Evolutionary conservation across 2,797 vertebrate species (phyloP), one percentile per base, ranked within the genome.

Genomic region (Pachyuromys duprasi): DNA sequence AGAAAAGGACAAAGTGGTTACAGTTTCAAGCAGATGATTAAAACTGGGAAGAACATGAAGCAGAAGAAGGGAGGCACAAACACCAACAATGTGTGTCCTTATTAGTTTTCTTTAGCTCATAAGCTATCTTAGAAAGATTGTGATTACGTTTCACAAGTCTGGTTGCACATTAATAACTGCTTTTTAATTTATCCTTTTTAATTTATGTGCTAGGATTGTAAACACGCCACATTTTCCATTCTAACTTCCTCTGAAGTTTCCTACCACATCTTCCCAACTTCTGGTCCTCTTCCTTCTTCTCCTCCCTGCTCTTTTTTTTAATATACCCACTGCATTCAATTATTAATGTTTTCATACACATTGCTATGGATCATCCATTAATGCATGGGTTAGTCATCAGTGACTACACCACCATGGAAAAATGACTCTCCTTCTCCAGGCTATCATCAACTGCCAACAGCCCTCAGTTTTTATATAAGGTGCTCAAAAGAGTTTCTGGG

Each of bases 11-110:
- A 60, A 39, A 53, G 17, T 15, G 18, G 8, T 76, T 63, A 28
- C 3, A 75, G 69, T 39, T 88, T 93, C 63, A 92, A 81, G 39
- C 4, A 36, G 24, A 65, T 84, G 60, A 14, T 80, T 39, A 96
- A 80, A 92, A 67, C 4, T 83, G 24, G 45, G 14, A 69, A 91
- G 69, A 69, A 83, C 55, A 28, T 28, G 72, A 96, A 94, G 53
- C 33, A 78, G 75, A 20, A 89, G 55, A 49, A 90, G 7, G 76
- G 79, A 82, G 60, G 24, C 8, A 91, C 57, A 75, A 53, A 31
- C 1, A 75, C 72, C 79, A 57, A 93, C 9, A 89, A 20, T 33
- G 31, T 3, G 6, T 69, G 45, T n/a, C 74, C 13, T 69, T 57
- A 60, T 62, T 83, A 55, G 60, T 36, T 80, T 83, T 75, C 55